These are phyloP conservation scores for Setipinna tenuifilis DNA, from an alignment of 2,797 vertebrate genomes.

Conservation along the genomic window DNA sequence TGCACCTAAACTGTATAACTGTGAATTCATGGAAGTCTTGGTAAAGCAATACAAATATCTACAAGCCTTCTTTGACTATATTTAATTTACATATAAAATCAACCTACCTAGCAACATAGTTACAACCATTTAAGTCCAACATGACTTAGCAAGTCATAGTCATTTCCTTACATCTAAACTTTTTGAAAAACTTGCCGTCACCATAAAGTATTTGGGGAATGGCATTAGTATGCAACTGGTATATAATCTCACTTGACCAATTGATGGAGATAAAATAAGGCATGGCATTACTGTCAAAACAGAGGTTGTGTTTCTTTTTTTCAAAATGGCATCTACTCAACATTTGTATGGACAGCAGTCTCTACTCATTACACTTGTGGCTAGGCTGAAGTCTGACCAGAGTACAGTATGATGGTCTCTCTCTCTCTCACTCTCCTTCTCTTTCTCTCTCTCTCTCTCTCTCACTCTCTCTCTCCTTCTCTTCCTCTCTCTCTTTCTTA, in stretches of 20 bases:
- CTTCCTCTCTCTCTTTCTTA: slow-evolving; percentile 59
- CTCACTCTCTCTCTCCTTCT: no score
- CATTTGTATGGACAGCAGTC: background rate
- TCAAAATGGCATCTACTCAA: background rate
- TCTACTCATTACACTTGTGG: background rate
- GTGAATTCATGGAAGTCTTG: no score
- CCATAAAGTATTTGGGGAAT: background rate
- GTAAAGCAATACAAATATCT: no score
- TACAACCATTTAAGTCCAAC: background rate
- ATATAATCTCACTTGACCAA: background rate
- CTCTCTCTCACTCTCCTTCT: no score
- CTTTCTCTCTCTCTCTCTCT: no score
- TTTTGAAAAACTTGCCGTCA: background rate
- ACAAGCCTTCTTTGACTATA: no score
- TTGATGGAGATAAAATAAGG: background rate
- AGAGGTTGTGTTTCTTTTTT: background rate
- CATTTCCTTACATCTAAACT: background rate
- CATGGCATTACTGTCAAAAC: background rate
- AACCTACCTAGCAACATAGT: background rate
- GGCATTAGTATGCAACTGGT: background rate
- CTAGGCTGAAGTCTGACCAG: background rate
- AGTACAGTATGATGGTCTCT: background rate
- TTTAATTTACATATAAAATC: background rate
- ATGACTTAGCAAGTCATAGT: background rate
- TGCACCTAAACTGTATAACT: no score